Base-by-base conservation (phyloP, 2,888 invertebrate genomes). In the Podabrus alpinus region DNA sequence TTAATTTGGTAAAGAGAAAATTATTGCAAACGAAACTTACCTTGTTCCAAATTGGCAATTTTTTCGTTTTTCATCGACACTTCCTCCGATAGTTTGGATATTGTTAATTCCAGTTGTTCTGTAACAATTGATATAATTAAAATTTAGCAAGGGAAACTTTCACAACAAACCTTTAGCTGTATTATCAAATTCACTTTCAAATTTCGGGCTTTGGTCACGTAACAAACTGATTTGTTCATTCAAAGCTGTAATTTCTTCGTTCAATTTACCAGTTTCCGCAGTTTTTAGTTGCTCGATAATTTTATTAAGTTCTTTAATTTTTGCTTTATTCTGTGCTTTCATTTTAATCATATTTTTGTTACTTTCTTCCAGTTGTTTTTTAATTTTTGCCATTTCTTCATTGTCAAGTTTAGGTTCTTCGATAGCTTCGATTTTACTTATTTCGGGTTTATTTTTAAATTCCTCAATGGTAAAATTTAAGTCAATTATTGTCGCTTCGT, bases 141-240 rank as follows among this genome's bases (percentile, higher is more conserved):
- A n/a, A 45, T 7, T n/a, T 15, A 21, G 21, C 11, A 24, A 66
- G 10, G 7, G 10, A 3, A 10, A 66, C 13, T 13, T 13, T 3
- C n/a, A 16, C 21, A 60, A 15, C 84, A 85, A 88, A 89, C 92
- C 88, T 91, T 92, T 90, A 82, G 91, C 90, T 86, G 92, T 92
- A 86, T 94, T 94, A 87, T 93, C 93, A 85, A 95, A 90, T 88
- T 93, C 93, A 85, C 96, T 89, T 88, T 96, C 95, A 84, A 97
- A 91, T 88, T 95, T 95, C 83, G 96, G 96, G 88, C 96, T 97
- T 88, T 97, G 97, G 87, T 96, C 95, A 88, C 68, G 72, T n/a
- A 76, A 66, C 1, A 19, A 9, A 21, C 67, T 71, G 76, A 97
- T 91, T 88, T 92, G 93, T 81, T 94, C 93, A 77, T 92, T 92